Conservation (phyloP, 2,113 vertebrate species). For the Neolamprologus tretocephalus region DNA sequence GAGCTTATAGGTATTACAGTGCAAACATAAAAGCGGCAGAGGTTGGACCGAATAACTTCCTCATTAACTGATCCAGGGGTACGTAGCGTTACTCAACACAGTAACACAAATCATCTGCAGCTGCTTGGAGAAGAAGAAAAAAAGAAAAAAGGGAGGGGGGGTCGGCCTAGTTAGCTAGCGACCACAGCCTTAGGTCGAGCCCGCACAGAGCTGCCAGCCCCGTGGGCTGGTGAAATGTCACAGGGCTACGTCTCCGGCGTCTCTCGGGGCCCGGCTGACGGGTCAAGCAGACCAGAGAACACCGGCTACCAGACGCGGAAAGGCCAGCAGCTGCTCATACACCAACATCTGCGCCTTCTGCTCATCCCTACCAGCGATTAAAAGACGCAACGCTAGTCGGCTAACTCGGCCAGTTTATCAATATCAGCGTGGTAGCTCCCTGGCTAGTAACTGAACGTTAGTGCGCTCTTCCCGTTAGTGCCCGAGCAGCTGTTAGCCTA, state of each 20-base stretch:
- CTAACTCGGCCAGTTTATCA: conserved; percentile 39
- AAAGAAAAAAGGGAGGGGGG: background rate
- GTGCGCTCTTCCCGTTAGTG: background rate
- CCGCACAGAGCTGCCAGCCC: conserved; percentile 46
- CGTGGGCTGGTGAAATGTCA: conserved; percentile 51
- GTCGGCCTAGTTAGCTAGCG: conserved; percentile 53
- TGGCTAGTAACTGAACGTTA: conserved; percentile 1
- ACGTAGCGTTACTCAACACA: conserved; percentile 41
- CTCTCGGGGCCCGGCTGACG: conserved; percentile 20
- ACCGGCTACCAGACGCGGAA: conserved; percentile 1
- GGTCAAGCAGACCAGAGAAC: conserved; percentile 1
- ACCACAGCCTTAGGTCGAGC: conserved; percentile 30
- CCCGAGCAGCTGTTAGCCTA: conserved; percentile 30
- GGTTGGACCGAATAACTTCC: conserved; percentile 18
- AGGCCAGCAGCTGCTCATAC: background rate
- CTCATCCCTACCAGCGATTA: background rate
- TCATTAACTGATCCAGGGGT: conserved; percentile 16
- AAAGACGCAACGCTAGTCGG: conserved; percentile 17
- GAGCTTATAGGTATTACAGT: background rate
- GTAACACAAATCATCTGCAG: conserved; percentile 60
- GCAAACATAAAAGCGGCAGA: background rate
- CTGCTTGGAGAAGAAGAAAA: conserved; percentile 8
- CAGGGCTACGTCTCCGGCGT: conserved; percentile 11
- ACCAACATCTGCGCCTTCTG: background rate
- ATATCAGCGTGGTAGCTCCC: conserved; percentile 22